phyloP scores from a whole-genome alignment of 92 coral and sea anemone species.

The Phenganax subtilis region DNA sequence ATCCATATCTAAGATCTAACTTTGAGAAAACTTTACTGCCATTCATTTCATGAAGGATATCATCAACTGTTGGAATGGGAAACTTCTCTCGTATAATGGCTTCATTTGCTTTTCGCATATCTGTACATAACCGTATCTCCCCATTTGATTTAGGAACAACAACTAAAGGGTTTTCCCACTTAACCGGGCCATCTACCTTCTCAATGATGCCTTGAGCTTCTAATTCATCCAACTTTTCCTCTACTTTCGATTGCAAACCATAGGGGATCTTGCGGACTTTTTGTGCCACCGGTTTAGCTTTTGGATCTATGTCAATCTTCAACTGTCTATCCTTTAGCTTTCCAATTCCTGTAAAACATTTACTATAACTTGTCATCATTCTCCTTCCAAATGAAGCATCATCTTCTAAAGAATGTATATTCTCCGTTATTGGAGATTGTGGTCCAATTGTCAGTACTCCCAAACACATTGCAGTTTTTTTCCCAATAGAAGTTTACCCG shows the following conservation, averaged over 20 bases:
- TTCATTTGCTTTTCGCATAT: conserved; percentile 43
- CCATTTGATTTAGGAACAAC: conserved; percentile 47
- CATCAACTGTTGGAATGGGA: conserved; percentile 49
- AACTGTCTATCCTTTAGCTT: conserved; percentile 22
- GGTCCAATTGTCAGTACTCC: background rate
- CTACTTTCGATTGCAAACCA: conserved; percentile 35
- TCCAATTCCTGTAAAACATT: conserved; percentile 13
- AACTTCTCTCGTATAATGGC: conserved; percentile 35
- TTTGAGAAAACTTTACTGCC: conserved; percentile 42
- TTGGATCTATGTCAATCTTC: background rate
- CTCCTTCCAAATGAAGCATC: background rate
- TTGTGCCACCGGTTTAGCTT: conserved; percentile 26
- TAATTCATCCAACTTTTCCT: conserved; percentile 34
- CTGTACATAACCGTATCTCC: conserved; percentile 32
- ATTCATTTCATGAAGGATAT: conserved; percentile 39
- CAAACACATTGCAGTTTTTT: conserved; percentile 11
- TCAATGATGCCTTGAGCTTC: conserved; percentile 18
- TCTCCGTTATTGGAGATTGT: background rate
- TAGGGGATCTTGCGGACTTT: conserved; percentile 28
- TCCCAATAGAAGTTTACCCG: conserved; percentile 30
- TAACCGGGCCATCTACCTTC: conserved; percentile 35
- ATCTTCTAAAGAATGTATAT: background rate
- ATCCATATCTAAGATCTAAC: conserved; percentile 46
- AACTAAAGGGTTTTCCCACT: conserved; percentile 41
- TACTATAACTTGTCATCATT: background rate